Conservation (phyloP, 2,113 vertebrate species). For the Oceanodroma tethys region DNA sequence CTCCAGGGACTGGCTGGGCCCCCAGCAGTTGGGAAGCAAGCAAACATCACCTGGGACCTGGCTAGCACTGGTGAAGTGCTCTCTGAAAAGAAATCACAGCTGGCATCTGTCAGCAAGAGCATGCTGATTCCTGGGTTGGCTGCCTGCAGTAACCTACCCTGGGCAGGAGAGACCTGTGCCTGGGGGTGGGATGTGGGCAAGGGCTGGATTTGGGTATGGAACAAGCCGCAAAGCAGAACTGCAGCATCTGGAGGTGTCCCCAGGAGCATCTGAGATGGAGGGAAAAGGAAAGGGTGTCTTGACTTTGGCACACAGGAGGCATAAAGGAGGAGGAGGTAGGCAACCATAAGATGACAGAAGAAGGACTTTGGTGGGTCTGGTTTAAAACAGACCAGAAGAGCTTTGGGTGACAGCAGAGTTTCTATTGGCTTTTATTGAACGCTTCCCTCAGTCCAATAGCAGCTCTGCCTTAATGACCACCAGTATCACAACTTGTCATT, state of each 20-base stretch:
- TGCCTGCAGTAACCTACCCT: not conserved
- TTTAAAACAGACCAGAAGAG: not conserved
- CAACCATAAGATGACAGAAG: not conserved
- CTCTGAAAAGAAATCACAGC: not conserved
- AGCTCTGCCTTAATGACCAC: not conserved
- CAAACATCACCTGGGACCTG: not conserved
- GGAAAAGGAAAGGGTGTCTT: not conserved
- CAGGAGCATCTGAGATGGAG: not conserved
- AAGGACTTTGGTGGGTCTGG: not conserved
- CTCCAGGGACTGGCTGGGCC: fast-evolving
- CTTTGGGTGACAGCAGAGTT: not conserved
- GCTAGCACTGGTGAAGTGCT: not conserved
- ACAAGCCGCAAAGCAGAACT: not conserved
- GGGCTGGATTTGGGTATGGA: not conserved
- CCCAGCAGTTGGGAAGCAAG: not conserved
- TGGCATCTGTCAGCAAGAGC: not conserved
- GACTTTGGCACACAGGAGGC: not conserved
- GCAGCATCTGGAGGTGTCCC: not conserved
- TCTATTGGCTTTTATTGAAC: not conserved
- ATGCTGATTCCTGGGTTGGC: not conserved
- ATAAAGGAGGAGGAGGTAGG: not conserved
- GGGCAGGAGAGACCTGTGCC: not conserved
- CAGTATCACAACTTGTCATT: not conserved
- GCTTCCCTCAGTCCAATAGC: not conserved
- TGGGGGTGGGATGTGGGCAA: not conserved